Conservation (phyloP, 2,113 vertebrate genomes). For the Tetraodon nigroviridis region DNA sequence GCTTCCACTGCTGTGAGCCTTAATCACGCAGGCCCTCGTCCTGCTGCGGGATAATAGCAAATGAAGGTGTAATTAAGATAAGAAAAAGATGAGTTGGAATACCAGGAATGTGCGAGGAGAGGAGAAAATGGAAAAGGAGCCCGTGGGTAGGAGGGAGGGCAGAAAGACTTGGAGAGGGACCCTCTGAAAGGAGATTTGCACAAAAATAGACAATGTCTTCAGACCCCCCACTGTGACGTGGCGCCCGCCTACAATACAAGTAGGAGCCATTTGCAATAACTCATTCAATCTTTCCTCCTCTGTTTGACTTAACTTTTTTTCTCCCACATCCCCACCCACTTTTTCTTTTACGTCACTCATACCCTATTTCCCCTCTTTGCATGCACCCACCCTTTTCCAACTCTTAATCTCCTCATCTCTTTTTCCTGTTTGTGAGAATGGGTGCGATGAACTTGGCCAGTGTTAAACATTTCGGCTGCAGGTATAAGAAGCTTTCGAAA, state of each 20-base stretch:
- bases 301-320: constrained; percentile 18
- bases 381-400: constrained; percentile 17
- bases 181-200: constrained; percentile 65
- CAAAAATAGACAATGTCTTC: constrained; percentile 55
- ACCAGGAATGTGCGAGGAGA: constrained; percentile 36
- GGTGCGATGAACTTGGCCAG: constrained; percentile 10
- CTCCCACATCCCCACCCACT: constrained; percentile 7
- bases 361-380: constrained; percentile 4
- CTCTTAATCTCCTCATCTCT: constrained; percentile 44
- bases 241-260: constrained; percentile 52
- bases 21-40: constrained; percentile 2
- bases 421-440: constrained; percentile 22
- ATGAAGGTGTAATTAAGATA: constrained; percentile 49
- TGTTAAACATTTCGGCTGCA: not conserved
- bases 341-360: constrained; percentile 14
- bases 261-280: constrained; percentile 48
- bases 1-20: constrained; percentile 20
- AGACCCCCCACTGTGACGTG: constrained; percentile 48
- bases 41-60: constrained; percentile 28
- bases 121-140: constrained; percentile 16
- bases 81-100: constrained; percentile 34
- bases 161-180: constrained; percentile 40
- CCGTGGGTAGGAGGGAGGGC: constrained; percentile 26
- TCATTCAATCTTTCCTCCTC: constrained; percentile 35
- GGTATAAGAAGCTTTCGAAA: not conserved